phyloP scores from a whole-genome alignment of 2,888 invertebrate genomes.

The Lasioglossum oenotherae region DNA sequence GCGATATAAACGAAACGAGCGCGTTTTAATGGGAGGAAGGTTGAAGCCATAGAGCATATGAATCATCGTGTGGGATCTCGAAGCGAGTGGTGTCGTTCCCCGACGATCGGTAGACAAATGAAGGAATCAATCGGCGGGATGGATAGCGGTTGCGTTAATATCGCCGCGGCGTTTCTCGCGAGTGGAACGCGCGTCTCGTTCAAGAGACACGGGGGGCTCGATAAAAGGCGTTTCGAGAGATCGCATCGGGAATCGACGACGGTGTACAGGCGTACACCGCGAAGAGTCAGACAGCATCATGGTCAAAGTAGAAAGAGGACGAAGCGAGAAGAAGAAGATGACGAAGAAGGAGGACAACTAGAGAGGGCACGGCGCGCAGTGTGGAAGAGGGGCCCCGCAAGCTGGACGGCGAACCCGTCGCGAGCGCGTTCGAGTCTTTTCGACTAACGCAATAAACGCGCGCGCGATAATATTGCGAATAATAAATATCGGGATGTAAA shows the following conservation, averaged over 20 bases:
- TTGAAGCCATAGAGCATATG: too few species aligned
- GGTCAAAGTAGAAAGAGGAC: not conserved
- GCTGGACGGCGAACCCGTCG: constrained; percentile 36
- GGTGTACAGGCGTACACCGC: not conserved
- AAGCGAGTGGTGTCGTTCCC: not conserved
- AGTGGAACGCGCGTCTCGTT: constrained; percentile 8
- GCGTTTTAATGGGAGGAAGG: too few species aligned
- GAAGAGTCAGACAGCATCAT: not conserved
- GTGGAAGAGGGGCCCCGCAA: constrained; percentile 49
- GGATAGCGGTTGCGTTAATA: not conserved
- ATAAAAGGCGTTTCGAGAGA: constrained; percentile 48
- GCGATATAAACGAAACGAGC: too few species aligned
- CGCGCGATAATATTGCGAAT: constrained; percentile 83
- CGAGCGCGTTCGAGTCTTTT: constrained; percentile 72
- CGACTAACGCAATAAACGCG: constrained; percentile 82
- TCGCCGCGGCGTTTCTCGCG: not conserved
- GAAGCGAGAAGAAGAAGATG: not conserved
- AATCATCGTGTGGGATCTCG: not conserved
- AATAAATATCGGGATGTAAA: constrained; percentile 84
- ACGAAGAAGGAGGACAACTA: constrained; percentile 32
- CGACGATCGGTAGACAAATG: constrained; percentile 1
- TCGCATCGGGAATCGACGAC: constrained; percentile 38
- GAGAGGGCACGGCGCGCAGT: constrained; percentile 28
- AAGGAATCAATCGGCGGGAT: not conserved
- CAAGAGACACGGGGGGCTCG: constrained; percentile 29